Base-by-base conservation (phyloP, 2,113 vertebrate genomes). In the Microcebus ravelobensis region DNA sequence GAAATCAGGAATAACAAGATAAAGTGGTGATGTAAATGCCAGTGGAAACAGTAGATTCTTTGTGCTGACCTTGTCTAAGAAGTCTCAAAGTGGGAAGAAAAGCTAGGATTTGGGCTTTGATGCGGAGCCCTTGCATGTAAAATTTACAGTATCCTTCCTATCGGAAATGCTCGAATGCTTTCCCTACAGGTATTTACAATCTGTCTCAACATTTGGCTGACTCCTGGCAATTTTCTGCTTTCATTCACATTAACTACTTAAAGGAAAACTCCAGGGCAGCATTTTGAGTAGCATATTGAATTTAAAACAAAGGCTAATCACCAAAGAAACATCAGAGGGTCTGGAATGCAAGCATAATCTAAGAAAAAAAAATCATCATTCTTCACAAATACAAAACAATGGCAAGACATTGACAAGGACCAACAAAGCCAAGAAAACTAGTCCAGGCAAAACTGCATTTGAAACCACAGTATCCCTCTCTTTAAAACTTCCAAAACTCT, bases 1-100 rank as follows among this genome's bases (percentile, higher is more conserved):
- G 98, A 97, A 96, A 96, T 98, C 98, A 98, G 97, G 97, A 98
- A 98, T 97, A 98, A 98, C 94, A 98, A 98, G 97, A 99, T 97
- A 98, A 96, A 98, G 97, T 71, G 77, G 97, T 98, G 98, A 98
- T 71, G 95, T 98, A 98, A 98, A 97, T 86, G 97, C 96, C 91
- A 70, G 87, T 94, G 97, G 96, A 96, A 98, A 98, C 98, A 99
- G 98, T 97, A 85, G 71, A 79, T 95, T 97, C 98, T 98, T 98
- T 98, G 98, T 98, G 97, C 96, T 82, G 74, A 97, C 92, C 94
- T 98, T 97, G 97, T 95, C 98, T 98, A 91, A 97, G 97, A 88
- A 98, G 96, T 92, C 98, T 98, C 91, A 87, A 96, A 98, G 93
- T 97, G 95, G 94, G 96, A 98, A 98, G 97, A 85, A 97, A 74